A percentile compares a stretch with the other conserved stretches of the same genome.
Conservation (phyloP, 1,140 invertebrate genomes). For the Metopolophium dirhodum region DNA sequence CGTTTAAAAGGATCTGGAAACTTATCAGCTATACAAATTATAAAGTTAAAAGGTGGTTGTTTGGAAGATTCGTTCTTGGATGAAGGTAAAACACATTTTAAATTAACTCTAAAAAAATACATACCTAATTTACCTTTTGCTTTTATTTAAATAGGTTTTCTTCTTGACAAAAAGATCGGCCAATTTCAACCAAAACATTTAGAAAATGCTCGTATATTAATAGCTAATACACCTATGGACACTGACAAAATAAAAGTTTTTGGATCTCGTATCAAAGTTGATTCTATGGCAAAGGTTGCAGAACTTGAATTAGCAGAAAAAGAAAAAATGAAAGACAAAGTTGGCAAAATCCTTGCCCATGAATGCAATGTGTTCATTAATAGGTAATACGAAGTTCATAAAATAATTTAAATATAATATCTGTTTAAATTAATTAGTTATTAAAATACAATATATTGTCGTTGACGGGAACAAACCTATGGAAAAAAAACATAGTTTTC, state of each 20-base stretch:
- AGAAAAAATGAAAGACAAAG: constrained; percentile 99
- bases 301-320: constrained; percentile 98
- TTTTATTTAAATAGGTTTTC: constrained; percentile 74
- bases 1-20: constrained; percentile 95
- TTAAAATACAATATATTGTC: neutral
- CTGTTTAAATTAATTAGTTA: neutral
- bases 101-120: neutral
- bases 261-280: constrained; percentile 95
- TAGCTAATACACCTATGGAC: constrained; percentile 99
- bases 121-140: neutral
- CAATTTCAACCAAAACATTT: constrained; percentile 86
- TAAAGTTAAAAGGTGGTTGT: constrained; percentile 93
- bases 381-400: constrained; percentile 66
- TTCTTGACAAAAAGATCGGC: constrained; percentile 96
- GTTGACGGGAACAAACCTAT: too few species aligned
- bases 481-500: too few species aligned
- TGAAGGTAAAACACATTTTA: constrained; percentile 72
- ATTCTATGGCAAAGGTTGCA: constrained; percentile 97
- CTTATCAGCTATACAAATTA: constrained; percentile 95
- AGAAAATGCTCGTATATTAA: constrained; percentile 90
- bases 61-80: constrained; percentile 97
- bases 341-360: constrained; percentile 94
- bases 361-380: constrained; percentile 99
- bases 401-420: neutral
- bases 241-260: constrained; percentile 99